Evolutionary conservation across 2,888 invertebrate genomes (phyloP).

Genomic region (Chromoteleia sp.): DNA sequence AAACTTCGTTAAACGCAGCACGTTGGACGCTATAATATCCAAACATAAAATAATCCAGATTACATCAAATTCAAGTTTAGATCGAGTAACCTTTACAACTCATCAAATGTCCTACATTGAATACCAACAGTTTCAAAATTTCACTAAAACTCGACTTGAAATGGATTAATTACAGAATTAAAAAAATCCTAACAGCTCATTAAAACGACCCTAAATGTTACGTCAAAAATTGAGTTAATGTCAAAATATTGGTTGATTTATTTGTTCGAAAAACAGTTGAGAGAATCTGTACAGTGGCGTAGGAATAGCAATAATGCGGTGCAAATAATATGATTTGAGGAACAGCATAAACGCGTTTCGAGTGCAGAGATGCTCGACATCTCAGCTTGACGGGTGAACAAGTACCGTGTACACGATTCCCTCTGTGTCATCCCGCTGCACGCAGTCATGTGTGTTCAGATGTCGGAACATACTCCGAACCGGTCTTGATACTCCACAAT

Average conservation of each 20-base stretch:
- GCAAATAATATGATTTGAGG: slow-evolving; percentile 63
- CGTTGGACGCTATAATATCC: no score
- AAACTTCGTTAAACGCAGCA: slow-evolving; percentile 43
- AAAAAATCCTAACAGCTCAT: no score
- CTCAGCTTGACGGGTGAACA: slow-evolving; percentile 67
- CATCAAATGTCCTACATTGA: no score
- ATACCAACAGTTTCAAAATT: no score
- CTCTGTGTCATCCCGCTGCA: slow-evolving; percentile 65
- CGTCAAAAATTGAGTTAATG: no score
- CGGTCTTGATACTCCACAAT: slow-evolving; percentile 44
- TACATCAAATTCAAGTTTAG: no score
- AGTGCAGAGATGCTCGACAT: slow-evolving; percentile 65
- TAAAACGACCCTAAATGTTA: no score
- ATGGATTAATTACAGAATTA: no score
- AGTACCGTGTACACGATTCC: slow-evolving; percentile 69
- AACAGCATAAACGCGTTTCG: slow-evolving; percentile 59
- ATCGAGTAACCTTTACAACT: no score
- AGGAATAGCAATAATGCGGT: slow-evolving; percentile 40
- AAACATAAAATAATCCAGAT: no score
- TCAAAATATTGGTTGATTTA: background rate
- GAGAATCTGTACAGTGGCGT: slow-evolving; percentile 15
- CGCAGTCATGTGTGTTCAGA: slow-evolving; percentile 69
- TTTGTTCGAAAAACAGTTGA: slow-evolving; percentile 20
- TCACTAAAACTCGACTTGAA: no score
- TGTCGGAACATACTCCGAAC: slow-evolving; percentile 52